Base-by-base conservation (phyloP, 2,888 invertebrate species). In the Phaonia tiefii region DNA sequence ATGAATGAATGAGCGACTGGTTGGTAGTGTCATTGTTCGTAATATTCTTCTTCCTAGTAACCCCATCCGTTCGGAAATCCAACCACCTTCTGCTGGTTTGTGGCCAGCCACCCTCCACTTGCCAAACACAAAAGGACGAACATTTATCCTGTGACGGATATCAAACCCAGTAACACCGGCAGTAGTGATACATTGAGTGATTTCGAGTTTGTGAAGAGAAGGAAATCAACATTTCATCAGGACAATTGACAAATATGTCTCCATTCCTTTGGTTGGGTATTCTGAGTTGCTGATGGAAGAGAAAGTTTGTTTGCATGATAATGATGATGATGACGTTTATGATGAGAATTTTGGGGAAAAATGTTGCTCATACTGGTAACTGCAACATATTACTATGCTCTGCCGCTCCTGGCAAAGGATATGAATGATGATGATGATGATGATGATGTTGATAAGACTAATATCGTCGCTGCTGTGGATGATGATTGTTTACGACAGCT, bases 141-240 rank as follows among this genome's bases (percentile, higher is more conserved):
- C 10, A 1, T 13, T 22, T 54, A 20, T 22, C 17, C 22, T 22
- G 17, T 31, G 31, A 31, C 31, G 31, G 31, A 31, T 31, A 31
- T 31, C 31, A 31, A 31, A 31, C 31, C 8, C 31, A 15, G n/a
- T 26, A 31, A 58, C 13, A 26, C 7, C n/a, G 31, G 11, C 26
- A 26, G 26, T 20, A 58, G 31, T n/a, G n/a, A 58, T 5, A 26
- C 37, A 63, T 42, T 42, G 17, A 72, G 22, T 54, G 49, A 66
- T 58, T 58, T 66, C 51, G 51, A 42, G 42, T 10, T 78, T 69
- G 75, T 65, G 60, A 60, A 26, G 44, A 77, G 60, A 51, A 42
- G 63, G 44, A 78, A 54, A 63, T 73, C 54, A 54, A 54, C 54
- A 22, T 54, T 54, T 54, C 54, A 54, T 54, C 54, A 54, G 60